Percentiles rank a stretch among this genome's conserved stretches.
Conservation (phyloP, 2,888 invertebrate genomes). For the Calliphora vomitoria region DNA sequence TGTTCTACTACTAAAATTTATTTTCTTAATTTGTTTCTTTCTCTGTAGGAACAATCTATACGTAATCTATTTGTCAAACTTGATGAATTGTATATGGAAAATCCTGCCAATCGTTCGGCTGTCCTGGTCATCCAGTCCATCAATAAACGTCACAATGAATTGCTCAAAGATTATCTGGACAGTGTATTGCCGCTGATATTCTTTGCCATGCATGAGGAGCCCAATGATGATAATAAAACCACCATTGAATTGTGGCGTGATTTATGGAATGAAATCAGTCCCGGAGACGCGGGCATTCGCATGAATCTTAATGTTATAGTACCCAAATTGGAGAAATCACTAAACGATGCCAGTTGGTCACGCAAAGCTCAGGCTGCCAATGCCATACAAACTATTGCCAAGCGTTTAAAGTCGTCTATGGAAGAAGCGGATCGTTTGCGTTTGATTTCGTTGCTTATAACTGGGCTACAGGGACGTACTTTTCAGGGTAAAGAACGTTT, state of each 20-base stretch:
- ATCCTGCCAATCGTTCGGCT: slow-evolving; percentile 88
- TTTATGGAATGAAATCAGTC: slow-evolving; percentile 94
- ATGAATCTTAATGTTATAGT: slow-evolving; percentile 91
- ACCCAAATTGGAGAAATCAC: slow-evolving; percentile 88
- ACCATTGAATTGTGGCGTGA: slow-evolving; percentile 93
- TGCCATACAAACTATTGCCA: slow-evolving; percentile 92
- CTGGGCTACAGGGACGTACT: slow-evolving; percentile 92
- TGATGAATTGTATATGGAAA: slow-evolving; percentile 88
- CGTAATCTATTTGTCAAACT: slow-evolving; percentile 87
- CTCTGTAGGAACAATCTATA: slow-evolving; percentile 85
- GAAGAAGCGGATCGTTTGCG: slow-evolving; percentile 87
- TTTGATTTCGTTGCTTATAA: slow-evolving; percentile 88
- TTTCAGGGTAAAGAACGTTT: slow-evolving; percentile 96
- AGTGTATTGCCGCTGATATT: slow-evolving; percentile 93
- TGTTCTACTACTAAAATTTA: too few species aligned
- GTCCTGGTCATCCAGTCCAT: slow-evolving; percentile 92
- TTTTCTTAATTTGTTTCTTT: slow-evolving; percentile 3
- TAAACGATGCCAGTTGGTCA: slow-evolving; percentile 94
- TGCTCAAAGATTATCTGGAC: slow-evolving; percentile 91
- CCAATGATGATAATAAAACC: slow-evolving; percentile 87
- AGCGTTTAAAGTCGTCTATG: slow-evolving; percentile 88
- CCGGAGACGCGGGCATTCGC: slow-evolving; percentile 94
- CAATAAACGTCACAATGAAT: slow-evolving; percentile 92
- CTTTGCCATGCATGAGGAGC: slow-evolving; percentile 95
- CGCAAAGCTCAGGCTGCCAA: slow-evolving; percentile 95